These are phyloP conservation scores for Drosophila mayaguana DNA, from an alignment of 2,888 invertebrate genomes.

Conservation along the genomic window DNA sequence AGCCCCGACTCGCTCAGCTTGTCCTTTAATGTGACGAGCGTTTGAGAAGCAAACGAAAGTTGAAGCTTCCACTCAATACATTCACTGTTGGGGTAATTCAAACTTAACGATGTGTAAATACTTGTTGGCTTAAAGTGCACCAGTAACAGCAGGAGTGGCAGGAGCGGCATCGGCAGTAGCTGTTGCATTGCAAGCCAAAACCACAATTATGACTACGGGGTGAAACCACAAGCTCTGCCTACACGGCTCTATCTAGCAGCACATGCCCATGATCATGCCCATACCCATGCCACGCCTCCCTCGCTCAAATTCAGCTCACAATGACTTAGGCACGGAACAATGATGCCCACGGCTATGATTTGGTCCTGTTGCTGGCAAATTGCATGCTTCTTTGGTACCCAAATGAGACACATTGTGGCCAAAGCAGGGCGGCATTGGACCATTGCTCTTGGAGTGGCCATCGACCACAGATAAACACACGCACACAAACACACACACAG, in stretches of 20 bases:
- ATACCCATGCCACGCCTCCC: not conserved
- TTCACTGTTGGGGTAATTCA: constrained; percentile 64
- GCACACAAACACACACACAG: not conserved
- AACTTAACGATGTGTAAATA: constrained; percentile 81
- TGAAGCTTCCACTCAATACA: constrained; percentile 46
- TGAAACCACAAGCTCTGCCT: constrained; percentile 25
- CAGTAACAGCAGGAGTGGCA: constrained; percentile 14
- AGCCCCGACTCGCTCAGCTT: constrained; percentile 15
- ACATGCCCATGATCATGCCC: not conserved
- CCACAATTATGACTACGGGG: constrained; percentile 72
- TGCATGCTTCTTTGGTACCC: constrained; percentile 64
- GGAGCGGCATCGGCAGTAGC: not conserved
- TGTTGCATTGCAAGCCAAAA: constrained; percentile 29
- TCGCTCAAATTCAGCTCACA: constrained; percentile 15
- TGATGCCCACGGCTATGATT: constrained; percentile 67
- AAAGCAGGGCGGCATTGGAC: constrained; percentile 17
- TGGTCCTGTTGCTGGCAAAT: constrained; percentile 60
- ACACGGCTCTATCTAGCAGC: not conserved
- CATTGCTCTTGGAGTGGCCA: constrained; percentile 7
- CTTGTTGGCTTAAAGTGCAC: constrained; percentile 66
- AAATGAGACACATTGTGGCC: constrained; percentile 75
- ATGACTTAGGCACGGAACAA: constrained; percentile 40
- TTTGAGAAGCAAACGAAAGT: constrained; percentile 4
- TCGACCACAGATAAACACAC: constrained; percentile 27
- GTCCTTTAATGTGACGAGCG: constrained; percentile 28